Evolutionary conservation across 2,113 vertebrate species (phyloP).

Genomic region (Seriola rivoliana): DNA sequence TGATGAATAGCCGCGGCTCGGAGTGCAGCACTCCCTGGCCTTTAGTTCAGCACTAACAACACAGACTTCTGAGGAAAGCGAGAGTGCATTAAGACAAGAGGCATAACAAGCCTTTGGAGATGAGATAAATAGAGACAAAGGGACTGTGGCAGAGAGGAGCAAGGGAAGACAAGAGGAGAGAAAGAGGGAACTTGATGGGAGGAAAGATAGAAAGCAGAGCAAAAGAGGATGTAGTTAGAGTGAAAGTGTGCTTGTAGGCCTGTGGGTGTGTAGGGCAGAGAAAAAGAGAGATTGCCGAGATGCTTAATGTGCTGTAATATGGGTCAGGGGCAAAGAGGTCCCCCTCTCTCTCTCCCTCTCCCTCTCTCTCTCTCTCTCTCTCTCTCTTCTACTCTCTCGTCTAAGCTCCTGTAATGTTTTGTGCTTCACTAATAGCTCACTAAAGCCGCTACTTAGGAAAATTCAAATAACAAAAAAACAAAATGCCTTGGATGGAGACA

Average conservation of each 20-base stretch:
- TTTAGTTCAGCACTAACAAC: constrained; percentile 63
- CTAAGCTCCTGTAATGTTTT: constrained; percentile 53
- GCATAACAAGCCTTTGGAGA: constrained; percentile 63
- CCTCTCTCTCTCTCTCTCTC: neutral
- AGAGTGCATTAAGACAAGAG: constrained; percentile 61
- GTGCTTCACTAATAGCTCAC: constrained; percentile 54
- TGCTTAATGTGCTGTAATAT: constrained; percentile 68
- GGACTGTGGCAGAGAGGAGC: constrained; percentile 30
- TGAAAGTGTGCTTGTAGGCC: constrained; percentile 36
- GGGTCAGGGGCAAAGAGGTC: constrained; percentile 61
- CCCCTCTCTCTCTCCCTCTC: neutral
- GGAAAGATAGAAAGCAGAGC: neutral
- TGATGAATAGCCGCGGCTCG: constrained; percentile 73
- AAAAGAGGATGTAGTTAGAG: neutral
- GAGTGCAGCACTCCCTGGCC: constrained; percentile 62
- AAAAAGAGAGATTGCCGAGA: constrained; percentile 39
- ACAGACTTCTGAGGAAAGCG: constrained; percentile 48
- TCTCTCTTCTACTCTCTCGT: constrained; percentile 23
- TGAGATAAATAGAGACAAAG: constrained; percentile 65
- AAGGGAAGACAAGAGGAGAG: constrained; percentile 16
- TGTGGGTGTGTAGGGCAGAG: constrained; percentile 34
- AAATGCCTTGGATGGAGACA: constrained; percentile 35
- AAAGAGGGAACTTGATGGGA: neutral
- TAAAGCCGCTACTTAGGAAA: constrained; percentile 57
- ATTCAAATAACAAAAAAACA: constrained; percentile 58